phyloP scores from a whole-genome alignment of 2,113 vertebrate genomes.

The Delphinapterus leucas region DNA sequence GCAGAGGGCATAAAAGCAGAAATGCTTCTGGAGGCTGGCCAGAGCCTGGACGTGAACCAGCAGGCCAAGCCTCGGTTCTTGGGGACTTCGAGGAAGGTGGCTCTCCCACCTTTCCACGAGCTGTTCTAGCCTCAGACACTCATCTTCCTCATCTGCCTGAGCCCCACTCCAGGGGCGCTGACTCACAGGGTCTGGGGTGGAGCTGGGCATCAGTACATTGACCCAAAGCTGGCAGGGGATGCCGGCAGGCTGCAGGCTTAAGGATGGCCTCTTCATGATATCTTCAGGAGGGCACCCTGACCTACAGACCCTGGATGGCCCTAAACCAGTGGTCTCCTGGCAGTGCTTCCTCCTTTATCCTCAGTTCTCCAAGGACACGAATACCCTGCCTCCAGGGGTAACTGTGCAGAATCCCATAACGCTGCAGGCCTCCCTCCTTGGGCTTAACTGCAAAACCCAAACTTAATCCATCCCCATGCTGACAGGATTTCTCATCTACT shows the following conservation, averaged over 20 bases:
- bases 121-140: neutral
- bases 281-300: neutral
- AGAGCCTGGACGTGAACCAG: neutral
- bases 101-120: neutral
- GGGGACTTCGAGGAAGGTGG: neutral
- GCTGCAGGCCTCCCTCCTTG: fast-evolving
- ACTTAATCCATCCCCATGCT: neutral
- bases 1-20: neutral
- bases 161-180: neutral
- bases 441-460: neutral
- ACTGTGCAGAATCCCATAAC: neutral
- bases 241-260: neutral
- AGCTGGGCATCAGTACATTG: neutral
- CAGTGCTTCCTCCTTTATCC: neutral
- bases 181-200: neutral
- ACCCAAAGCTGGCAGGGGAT: too few relatives aligned
- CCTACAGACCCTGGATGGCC: neutral
- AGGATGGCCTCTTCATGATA: neutral
- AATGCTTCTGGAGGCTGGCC: fast-evolving
- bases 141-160: neutral
- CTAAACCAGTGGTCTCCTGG: too few relatives aligned
- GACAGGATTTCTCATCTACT: neutral
- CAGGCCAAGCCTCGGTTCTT: neutral
- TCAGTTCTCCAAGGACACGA: neutral
- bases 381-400: neutral